A percentile compares a stretch with the other conserved stretches of the same genome.
phyloP scores from a whole-genome alignment of 2,113 vertebrate genomes.

The Prionailurus viverrinus region DNA sequence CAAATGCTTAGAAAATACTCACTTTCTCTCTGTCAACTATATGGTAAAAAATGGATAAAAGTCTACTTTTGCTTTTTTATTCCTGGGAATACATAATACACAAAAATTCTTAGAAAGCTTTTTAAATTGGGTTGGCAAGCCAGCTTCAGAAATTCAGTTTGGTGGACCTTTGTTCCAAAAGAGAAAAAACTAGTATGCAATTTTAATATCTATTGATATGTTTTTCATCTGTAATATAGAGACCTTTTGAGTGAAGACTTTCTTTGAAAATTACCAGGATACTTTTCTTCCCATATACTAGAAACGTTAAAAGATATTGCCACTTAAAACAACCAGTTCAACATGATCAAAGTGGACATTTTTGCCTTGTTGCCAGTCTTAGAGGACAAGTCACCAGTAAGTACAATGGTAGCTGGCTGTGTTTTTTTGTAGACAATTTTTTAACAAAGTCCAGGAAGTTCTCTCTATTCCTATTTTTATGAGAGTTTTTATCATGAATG shows the following conservation, averaged over 20 bases:
- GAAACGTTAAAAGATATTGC: not conserved
- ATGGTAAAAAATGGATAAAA: conserved; percentile 50
- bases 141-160: conserved; percentile 47
- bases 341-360: not conserved
- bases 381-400: not conserved
- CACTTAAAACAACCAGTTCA: not conserved
- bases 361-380: not conserved
- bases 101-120: conserved; percentile 24
- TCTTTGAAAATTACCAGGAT: not conserved
- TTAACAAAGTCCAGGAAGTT: not conserved
- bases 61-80: conserved; percentile 28
- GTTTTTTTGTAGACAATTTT: not conserved
- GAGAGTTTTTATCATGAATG: not conserved
- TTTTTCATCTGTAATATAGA: not conserved
- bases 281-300: not conserved
- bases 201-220: not conserved
- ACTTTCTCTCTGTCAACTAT: not conserved
- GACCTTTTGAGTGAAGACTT: not conserved
- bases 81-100: not conserved
- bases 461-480: not conserved
- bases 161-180: not conserved
- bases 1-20: conserved; percentile 52
- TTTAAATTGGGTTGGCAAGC: conserved; percentile 12
- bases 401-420: not conserved
- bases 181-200: not conserved